Percentiles rank a stretch among this genome's conserved stretches.
Evolutionary conservation across 2,113 vertebrate species (phyloP).

Genomic region (Speoplatyrhinus poulsoni): DNA sequence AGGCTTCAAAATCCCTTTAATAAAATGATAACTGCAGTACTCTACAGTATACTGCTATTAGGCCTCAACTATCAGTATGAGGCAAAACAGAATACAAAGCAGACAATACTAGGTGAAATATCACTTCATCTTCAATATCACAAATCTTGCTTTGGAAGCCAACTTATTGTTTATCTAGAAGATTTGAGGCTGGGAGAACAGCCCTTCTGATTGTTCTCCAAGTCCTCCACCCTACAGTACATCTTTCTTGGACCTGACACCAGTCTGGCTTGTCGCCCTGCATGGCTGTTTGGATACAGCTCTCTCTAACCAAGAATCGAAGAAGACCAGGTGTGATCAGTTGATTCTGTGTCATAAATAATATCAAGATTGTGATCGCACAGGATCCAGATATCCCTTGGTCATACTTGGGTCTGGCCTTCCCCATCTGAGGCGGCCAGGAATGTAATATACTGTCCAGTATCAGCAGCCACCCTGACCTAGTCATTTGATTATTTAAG

Average conservation of each 20-base stretch:
- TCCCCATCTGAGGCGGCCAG: constrained; percentile 34
- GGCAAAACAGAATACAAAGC: constrained; percentile 41
- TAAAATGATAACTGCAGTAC: too few relatives aligned
- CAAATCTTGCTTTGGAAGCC: constrained; percentile 44
- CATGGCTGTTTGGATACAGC: constrained; percentile 33
- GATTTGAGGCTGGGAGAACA: constrained; percentile 37
- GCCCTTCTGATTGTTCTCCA: constrained; percentile 22
- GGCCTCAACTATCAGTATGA: constrained; percentile 17
- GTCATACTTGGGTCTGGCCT: constrained; percentile 27
- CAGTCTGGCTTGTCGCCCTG: constrained; percentile 28
- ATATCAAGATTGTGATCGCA: constrained; percentile 36
- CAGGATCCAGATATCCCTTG: constrained; percentile 42
- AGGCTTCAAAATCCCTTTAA: too few relatives aligned
- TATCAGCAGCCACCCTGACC: constrained; percentile 49
- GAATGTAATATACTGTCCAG: constrained; percentile 16
- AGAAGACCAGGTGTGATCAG: constrained; percentile 50
- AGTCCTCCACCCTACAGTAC: constrained; percentile 19
- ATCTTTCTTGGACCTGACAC: constrained; percentile 36
- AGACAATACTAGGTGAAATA: constrained; percentile 37
- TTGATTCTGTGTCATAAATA: constrained; percentile 37
- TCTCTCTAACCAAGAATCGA: constrained; percentile 35
- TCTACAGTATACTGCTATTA: too few relatives aligned
- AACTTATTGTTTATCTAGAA: constrained; percentile 56
- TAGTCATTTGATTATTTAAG: constrained; percentile 52
- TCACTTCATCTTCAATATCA: too few relatives aligned